A percentile compares a stretch with the other conserved stretches of the same genome.
These are phyloP conservation scores for Micromys minutus DNA, from an alignment of 2,113 vertebrate genomes.

Conservation along the genomic window DNA sequence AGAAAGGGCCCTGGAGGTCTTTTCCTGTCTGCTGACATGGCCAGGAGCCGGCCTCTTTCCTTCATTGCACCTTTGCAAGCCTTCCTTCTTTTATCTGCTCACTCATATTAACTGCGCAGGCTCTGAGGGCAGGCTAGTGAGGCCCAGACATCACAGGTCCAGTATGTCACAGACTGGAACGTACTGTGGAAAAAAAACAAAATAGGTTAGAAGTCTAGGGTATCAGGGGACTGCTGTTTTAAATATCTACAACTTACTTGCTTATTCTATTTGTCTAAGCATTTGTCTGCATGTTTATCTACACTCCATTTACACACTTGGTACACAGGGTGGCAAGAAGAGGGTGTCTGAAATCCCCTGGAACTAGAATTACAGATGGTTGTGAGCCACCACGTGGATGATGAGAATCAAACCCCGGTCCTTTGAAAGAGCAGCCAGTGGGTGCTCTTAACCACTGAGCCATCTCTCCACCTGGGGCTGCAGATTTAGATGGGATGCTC, in stretches of 20 bases:
- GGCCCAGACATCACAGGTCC: background rate
- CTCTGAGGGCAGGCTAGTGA: background rate
- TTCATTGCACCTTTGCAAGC: conserved; percentile 8
- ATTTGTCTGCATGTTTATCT: background rate
- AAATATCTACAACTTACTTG: background rate
- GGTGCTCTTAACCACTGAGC: background rate
- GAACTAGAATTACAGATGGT: background rate
- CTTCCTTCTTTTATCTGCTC: background rate
- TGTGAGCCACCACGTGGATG: background rate
- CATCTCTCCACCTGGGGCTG: background rate
- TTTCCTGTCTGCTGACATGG: background rate
- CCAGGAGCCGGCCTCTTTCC: background rate
- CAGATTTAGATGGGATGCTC: background rate
- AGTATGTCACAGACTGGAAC: background rate
- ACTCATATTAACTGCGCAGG: background rate
- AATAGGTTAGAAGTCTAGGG: background rate
- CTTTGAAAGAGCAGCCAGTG: background rate
- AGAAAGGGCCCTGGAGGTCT: background rate
- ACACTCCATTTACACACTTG: background rate
- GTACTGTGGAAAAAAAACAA: background rate
- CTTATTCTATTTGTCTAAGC: background rate
- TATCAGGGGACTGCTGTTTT: background rate
- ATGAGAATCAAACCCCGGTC: background rate
- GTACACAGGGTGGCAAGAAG: background rate
- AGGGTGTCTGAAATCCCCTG: background rate